Percentiles rank a stretch among this genome's conserved stretches.
These are phyloP conservation scores for Hystrix brachyura DNA, from an alignment of 2,113 vertebrate genomes.

Conservation along the genomic window DNA sequence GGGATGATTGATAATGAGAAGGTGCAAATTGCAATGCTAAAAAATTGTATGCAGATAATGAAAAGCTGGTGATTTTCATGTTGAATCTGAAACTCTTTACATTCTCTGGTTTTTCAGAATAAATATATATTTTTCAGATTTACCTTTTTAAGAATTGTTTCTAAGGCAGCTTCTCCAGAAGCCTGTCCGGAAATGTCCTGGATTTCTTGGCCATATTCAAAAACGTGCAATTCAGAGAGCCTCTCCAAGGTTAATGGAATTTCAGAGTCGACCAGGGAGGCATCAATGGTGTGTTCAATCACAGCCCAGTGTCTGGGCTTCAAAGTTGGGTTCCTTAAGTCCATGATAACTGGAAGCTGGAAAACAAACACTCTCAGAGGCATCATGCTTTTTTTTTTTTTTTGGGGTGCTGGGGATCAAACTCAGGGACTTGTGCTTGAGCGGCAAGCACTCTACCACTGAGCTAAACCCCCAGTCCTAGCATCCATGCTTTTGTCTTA, in stretches of 20 bases:
- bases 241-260: slow-evolving; percentile 86
- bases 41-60: slow-evolving; percentile 31
- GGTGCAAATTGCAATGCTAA: neutral
- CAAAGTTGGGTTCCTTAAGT: slow-evolving; percentile 91
- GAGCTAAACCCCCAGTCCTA: too few species aligned
- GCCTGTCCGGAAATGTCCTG: slow-evolving; percentile 92
- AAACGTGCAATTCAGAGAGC: slow-evolving; percentile 88
- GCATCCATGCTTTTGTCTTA: neutral
- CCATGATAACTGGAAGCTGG: slow-evolving; percentile 90
- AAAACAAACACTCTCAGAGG: slow-evolving; percentile 63
- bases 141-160: slow-evolving; percentile 91
- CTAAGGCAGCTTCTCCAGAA: slow-evolving; percentile 92
- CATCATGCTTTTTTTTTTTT: too few species aligned
- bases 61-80: slow-evolving; percentile 12
- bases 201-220: slow-evolving; percentile 89
- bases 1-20: neutral
- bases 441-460: too few species aligned
- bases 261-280: slow-evolving; percentile 81
- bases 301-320: slow-evolving; percentile 89
- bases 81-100: neutral
- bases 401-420: too few species aligned
- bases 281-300: slow-evolving; percentile 88
- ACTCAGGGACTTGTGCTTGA: too few species aligned
- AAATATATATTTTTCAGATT: neutral
- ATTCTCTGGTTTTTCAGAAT: neutral